Base-by-base conservation (phyloP, 1,140 invertebrate species). In the Zophobas morio region DNA sequence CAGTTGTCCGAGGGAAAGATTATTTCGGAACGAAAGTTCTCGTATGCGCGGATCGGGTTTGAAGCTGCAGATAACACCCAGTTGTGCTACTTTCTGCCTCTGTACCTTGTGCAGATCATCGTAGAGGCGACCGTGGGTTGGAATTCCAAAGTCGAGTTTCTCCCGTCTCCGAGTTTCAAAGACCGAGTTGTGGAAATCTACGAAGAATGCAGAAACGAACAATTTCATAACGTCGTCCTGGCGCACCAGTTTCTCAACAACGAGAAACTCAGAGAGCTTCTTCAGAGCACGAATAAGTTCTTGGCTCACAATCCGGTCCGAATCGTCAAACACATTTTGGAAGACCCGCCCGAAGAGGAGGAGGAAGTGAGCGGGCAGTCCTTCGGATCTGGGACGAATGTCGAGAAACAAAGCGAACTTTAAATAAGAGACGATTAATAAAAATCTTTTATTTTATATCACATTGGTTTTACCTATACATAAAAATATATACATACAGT, bases 191-290 rank as follows among this genome's bases (percentile, higher is more conserved):
- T 78, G 36, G 33, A 77, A 39, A 77, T 82, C 47, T 84, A 80
- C 47, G 72, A 81, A 35, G 47, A 66, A 3, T 75, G 76, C 42
- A 60, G 46, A 33, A 81, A 81, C 70, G 54, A 72, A 2, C 37
- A 78, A 8, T 84, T 84, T 63, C 80, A 83, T 36, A 57, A 75
- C 47, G 70, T 74, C 5, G 84, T 85, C 5, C 78, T 85, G 32
- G 74, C 78, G 1, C 82, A 84, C 63, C 75, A 84, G 35, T 83
- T 83, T 78, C 75, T 84, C 33, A 83, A 83, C 47, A 51, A 56
- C 56, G 46, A 77, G 4, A 33, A 57, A 5, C 81, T 85, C 75
- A 72, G 73, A 33, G 40, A 81, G 70, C 36, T 83, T 1, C 47
- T 85, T 6, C 36, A 35, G 6, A 56, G 47, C 6, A 83, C 76